Base-by-base conservation (phyloP, 2,888 invertebrate species). In the Orgyia antiqua region DNA sequence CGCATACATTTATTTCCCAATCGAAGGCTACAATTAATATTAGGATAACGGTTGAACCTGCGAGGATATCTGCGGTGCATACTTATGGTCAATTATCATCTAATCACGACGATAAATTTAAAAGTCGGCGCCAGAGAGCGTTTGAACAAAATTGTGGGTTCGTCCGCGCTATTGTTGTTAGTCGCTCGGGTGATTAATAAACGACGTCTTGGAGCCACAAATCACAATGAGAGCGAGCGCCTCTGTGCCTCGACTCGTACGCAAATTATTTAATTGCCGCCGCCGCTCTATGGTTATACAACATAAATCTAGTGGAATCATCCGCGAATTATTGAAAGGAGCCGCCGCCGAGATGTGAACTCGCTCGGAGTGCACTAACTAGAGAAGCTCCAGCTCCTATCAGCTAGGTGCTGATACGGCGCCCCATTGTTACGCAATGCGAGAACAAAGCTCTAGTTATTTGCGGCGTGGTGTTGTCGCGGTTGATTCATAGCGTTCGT, bases 211-310 rank as follows among this genome's bases (percentile, higher is more conserved):
- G 52, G 54, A 54, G 53, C 54, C 65, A 72, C 72, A 71, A 71
- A 73, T 71, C 68, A 68, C 57, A 60, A 61, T 61, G 49, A 58
- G 57, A 39, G 49, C 46, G 33, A 28, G 31, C 37, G 45, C 44
- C 42, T 45, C 50, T 38, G 49, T 31, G 50, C 39, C 48, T 40
- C 45, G 32, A 52, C 48, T 62, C 58, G 70, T 80, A 83, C 69
- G 83, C 82, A 83, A 82, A 83, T 82, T 66, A 68, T 78, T 80
- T 82, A 80, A 83, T 80, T 80, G 80, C 51, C 56, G 42, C 51
- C 44, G 57, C 55, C 52, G 72, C 71, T 68, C 80, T 80, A 68
- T 82, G 73, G 70, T 84, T 82, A 83, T 51, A 42, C 61, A 58
- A 71, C 72, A 78, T 83, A 83, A 84, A 84, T 84, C 83, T 78